phyloP scores from a whole-genome alignment of 2,797 vertebrate species.

The Falco cherrug region DNA sequence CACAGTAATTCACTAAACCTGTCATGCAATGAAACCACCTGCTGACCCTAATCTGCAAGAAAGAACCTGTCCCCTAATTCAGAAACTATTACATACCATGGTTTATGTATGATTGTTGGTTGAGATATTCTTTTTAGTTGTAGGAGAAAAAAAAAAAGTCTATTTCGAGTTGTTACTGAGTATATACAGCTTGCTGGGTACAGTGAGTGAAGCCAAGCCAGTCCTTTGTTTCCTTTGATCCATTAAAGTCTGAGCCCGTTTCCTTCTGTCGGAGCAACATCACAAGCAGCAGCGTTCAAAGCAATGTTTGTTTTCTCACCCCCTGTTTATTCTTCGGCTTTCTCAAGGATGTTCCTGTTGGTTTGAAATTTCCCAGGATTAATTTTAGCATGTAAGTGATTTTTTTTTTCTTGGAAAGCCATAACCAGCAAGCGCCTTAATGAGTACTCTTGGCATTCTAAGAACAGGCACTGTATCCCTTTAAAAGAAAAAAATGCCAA shows the following conservation, averaged over 20 bases:
- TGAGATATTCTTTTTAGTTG: not conserved
- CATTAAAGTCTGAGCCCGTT: not conserved
- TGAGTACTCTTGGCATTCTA: not conserved
- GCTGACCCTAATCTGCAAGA: not conserved
- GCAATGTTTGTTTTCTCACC: constrained; percentile 45
- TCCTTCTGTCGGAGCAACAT: constrained; percentile 35
- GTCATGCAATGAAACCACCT: not conserved
- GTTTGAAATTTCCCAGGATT: constrained; percentile 49
- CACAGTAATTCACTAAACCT: not conserved
- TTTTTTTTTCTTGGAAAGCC: constrained; percentile 60
- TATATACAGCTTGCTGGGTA: constrained; percentile 4
- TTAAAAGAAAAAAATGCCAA: not conserved
- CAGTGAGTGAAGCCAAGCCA: constrained; percentile 44
- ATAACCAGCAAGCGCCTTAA: not conserved
- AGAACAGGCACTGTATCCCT: not conserved
- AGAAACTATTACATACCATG: not conserved
- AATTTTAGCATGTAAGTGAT: constrained; percentile 3
- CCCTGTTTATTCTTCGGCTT: constrained; percentile 20
- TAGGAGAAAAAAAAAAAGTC: not conserved
- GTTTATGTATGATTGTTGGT: not conserved
- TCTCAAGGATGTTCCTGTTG: constrained; percentile 43
- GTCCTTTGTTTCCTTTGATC: constrained; percentile 56
- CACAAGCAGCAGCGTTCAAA: constrained; percentile 39
- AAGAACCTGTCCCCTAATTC: not conserved
- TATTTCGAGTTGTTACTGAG: constrained; percentile 11